Conservation (phyloP, 1,140 invertebrate species). For the Hormaphis cornu region DNA sequence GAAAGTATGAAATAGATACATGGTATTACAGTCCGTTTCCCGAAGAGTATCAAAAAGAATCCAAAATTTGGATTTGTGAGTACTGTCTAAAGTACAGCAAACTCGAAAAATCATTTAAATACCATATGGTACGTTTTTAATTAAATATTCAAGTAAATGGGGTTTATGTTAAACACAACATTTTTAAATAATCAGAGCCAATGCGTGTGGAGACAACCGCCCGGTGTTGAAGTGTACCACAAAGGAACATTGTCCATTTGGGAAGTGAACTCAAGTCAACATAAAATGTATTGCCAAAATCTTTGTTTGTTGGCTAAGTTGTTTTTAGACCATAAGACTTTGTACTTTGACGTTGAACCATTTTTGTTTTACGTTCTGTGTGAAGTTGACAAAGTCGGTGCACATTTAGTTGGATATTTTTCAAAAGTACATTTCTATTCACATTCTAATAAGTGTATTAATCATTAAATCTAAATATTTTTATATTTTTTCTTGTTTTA, state of each 20-base stretch:
- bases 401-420: constrained; percentile 96
- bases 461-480: neutral
- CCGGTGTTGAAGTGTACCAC: constrained; percentile 86
- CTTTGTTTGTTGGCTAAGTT: constrained; percentile 90
- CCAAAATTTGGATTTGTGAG: constrained; percentile 94
- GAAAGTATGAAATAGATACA: constrained; percentile 82
- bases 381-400: constrained; percentile 87
- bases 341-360: constrained; percentile 96
- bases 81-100: constrained; percentile 97
- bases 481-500: constrained; percentile 40
- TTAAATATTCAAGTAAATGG: constrained; percentile 14
- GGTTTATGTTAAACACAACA: neutral
- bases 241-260: constrained; percentile 81
- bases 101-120: constrained; percentile 79
- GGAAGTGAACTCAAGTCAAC: constrained; percentile 82
- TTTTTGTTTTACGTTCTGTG: constrained; percentile 95
- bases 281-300: constrained; percentile 94
- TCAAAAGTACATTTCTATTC: constrained; percentile 59
- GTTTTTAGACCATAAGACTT: constrained; percentile 93
- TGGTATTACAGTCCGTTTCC: constrained; percentile 99
- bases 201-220: constrained; percentile 75
- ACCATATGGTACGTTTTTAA: constrained; percentile 56
- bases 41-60: constrained; percentile 89
- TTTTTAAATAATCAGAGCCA: constrained; percentile 48
- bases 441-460: too few relatives aligned